Evolutionary conservation across 2,797 vertebrate species (phyloP).

Genomic region (Ctenosaura bakeri): DNA sequence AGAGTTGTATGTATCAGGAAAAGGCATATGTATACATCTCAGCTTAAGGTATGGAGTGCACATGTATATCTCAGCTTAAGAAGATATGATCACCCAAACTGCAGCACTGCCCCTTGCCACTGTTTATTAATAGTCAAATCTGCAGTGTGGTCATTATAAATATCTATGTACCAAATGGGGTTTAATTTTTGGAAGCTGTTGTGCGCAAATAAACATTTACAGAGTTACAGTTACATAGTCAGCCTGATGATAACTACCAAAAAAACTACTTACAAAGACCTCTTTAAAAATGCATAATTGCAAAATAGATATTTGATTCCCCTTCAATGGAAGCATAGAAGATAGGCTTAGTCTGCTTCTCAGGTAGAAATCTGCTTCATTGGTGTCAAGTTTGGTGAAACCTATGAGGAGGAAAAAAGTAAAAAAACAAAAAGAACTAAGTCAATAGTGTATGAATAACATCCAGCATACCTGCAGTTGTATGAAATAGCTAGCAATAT

Average conservation of each 20-base stretch:
- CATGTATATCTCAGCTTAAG: neutral
- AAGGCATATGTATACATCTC: neutral
- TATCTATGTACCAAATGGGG: slow-evolving; percentile 52
- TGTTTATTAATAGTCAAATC: slow-evolving; percentile 43
- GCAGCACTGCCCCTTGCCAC: slow-evolving; percentile 40
- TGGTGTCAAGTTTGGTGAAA: slow-evolving; percentile 88
- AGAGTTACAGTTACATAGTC: slow-evolving; percentile 32
- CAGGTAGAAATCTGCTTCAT: slow-evolving; percentile 90
- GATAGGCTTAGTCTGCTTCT: slow-evolving; percentile 55
- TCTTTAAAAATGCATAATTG: slow-evolving; percentile 57
- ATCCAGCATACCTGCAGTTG: neutral
- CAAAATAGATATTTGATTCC: slow-evolving; percentile 54
- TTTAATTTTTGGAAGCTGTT: slow-evolving; percentile 57
- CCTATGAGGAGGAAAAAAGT: slow-evolving; percentile 79
- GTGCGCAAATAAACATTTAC: slow-evolving; percentile 61
- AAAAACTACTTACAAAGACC: slow-evolving; percentile 66
- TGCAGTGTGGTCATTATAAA: slow-evolving; percentile 50
- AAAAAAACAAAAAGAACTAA: slow-evolving; percentile 35
- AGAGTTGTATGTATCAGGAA: neutral
- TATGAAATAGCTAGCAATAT: neutral
- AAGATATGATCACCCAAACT: neutral
- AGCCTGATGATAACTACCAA: slow-evolving; percentile 56
- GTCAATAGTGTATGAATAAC: slow-evolving; percentile 13
- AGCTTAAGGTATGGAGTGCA: neutral
- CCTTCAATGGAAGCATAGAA: slow-evolving; percentile 64